These are phyloP conservation scores for Corydoras sp. DNA, from an alignment of 2,113 vertebrate genomes.

Conservation along the genomic window DNA sequence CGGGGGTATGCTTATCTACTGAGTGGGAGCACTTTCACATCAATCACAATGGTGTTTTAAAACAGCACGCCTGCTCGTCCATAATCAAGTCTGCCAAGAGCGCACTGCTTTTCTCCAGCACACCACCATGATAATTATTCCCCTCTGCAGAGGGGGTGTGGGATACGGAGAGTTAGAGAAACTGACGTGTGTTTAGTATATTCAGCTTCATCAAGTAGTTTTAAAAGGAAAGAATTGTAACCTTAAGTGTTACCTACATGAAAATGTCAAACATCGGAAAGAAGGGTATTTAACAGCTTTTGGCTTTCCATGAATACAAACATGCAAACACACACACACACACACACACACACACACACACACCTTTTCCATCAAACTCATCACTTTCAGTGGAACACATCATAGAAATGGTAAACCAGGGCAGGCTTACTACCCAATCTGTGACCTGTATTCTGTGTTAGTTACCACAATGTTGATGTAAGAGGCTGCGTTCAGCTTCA, in stretches of 20 bases:
- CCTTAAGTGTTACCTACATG: constrained; percentile 34
- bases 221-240: constrained; percentile 18
- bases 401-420: constrained; percentile 26
- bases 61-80: not conserved
- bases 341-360: constrained; percentile 27
- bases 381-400: constrained; percentile 40
- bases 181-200: constrained; percentile 2
- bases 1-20: constrained; percentile 36
- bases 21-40: constrained; percentile 40
- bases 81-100: constrained; percentile 38
- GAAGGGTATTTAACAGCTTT: constrained; percentile 28
- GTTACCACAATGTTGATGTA: constrained; percentile 15
- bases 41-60: constrained; percentile 31
- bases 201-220: constrained; percentile 25
- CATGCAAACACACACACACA: constrained; percentile 26
- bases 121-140: constrained; percentile 22
- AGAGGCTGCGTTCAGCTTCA: too few species aligned
- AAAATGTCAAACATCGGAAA: constrained; percentile 40
- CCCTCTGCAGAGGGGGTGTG: not conserved
- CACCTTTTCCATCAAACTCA: constrained; percentile 39
- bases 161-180: not conserved
- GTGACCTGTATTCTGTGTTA: constrained; percentile 18
- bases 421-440: constrained; percentile 12
- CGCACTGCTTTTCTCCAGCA: constrained; percentile 6
- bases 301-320: constrained; percentile 14